A percentile compares a stretch with the other conserved stretches of the same genome.
These are phyloP conservation scores for Amyelois transitella DNA, from an alignment of 1,140 invertebrate genomes.

Conservation along the genomic window DNA sequence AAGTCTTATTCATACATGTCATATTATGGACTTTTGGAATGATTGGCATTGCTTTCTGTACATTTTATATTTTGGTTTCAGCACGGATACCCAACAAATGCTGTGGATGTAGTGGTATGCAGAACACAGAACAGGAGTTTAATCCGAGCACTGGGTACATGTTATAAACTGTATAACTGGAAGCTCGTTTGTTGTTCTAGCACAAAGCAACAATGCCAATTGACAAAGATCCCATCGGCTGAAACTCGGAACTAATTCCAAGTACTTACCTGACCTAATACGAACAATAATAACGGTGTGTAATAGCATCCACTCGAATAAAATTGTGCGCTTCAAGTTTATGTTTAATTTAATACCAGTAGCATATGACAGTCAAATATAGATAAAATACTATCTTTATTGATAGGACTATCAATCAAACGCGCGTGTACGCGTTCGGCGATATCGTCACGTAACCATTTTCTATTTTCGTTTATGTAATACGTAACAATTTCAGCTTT, in stretches of 20 bases:
- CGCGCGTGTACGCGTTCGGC: conserved; percentile 4
- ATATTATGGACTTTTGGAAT: too few species aligned
- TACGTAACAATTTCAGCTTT: conserved; percentile 40
- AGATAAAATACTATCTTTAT: background rate
- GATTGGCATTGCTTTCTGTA: background rate
- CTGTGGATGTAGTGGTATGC: background rate
- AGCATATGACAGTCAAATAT: background rate
- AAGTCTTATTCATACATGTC: too few species aligned
- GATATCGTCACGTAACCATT: conserved; percentile 22
- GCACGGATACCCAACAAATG: background rate
- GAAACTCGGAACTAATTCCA: background rate
- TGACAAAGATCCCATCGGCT: background rate
- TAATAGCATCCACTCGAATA: background rate
- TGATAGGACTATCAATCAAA: background rate
- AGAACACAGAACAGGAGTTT: background rate
- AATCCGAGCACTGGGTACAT: background rate
- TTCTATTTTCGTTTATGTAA: conserved; percentile 46
- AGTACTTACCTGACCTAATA: background rate
- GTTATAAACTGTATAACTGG: background rate
- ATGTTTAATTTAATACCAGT: background rate
- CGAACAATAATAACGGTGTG: too few species aligned
- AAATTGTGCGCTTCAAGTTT: background rate
- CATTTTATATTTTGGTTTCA: background rate
- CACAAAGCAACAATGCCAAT: background rate
- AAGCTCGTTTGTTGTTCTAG: background rate